A percentile compares a stretch with the other conserved stretches of the same genome.
phyloP scores from a whole-genome alignment of 2,888 invertebrate genomes.

The Hoplodrina ambigua region DNA sequence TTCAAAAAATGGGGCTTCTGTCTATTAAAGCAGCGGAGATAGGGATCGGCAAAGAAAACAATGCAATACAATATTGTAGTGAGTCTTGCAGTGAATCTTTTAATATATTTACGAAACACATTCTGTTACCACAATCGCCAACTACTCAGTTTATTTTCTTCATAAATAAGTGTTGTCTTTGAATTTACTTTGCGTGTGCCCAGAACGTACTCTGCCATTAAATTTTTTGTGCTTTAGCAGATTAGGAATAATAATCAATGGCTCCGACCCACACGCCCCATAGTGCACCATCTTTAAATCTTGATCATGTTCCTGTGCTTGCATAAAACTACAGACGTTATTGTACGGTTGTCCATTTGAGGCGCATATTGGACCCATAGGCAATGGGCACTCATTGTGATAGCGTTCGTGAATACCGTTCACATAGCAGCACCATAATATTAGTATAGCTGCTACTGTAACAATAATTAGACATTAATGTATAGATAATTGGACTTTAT shows the following conservation, averaged over 20 bases:
- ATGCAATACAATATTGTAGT: neutral
- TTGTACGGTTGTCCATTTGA: conserved; percentile 8
- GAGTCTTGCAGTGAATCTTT: neutral
- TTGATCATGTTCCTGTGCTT: neutral
- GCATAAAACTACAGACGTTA: conserved; percentile 7
- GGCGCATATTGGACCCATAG: conserved; percentile 23
- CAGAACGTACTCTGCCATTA: too few species aligned
- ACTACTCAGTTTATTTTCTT: too few species aligned
- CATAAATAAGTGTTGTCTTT: too few species aligned
- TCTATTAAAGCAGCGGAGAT: neutral
- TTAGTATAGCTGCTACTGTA: conserved; percentile 23
- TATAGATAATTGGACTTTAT: too few species aligned
- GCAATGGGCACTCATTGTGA: neutral
- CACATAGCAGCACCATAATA: neutral
- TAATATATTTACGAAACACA: neutral
- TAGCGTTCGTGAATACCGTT: neutral
- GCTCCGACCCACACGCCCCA: conserved; percentile 1
- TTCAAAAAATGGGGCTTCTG: too few species aligned
- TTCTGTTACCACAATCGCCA: neutral
- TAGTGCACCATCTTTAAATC: neutral
- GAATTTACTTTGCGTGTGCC: too few species aligned
- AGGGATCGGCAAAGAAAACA: neutral
- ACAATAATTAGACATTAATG: neutral
- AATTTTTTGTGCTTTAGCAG: too few species aligned
- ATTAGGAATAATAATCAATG: neutral